Evolutionary conservation across 2,113 vertebrate genomes (phyloP).

Genomic region (Silurus meridionalis): DNA sequence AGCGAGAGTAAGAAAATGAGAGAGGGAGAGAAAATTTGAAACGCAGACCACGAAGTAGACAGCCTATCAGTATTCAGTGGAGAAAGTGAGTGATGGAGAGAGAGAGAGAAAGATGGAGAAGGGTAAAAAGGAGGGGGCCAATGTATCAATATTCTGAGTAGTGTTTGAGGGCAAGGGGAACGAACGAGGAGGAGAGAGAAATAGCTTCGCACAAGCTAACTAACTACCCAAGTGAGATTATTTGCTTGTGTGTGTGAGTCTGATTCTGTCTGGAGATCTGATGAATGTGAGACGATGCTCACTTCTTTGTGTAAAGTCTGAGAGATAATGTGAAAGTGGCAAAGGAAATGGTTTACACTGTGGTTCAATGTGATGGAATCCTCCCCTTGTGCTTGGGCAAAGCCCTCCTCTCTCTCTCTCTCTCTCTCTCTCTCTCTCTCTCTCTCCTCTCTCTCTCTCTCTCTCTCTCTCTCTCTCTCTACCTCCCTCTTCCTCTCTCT

Average conservation of each 20-base stretch:
- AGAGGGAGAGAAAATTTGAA: slow-evolving; percentile 72
- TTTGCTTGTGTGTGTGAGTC: slow-evolving; percentile 64
- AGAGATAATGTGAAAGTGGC: slow-evolving; percentile 31
- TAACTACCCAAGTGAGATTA: slow-evolving; percentile 67
- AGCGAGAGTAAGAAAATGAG: slow-evolving; percentile 24
- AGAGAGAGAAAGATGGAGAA: slow-evolving; percentile 56
- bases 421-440: slow-evolving; percentile 48
- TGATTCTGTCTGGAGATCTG: slow-evolving; percentile 35
- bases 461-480: slow-evolving; percentile 52
- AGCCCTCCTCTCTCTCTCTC: slow-evolving; percentile 36
- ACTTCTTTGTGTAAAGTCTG: slow-evolving; percentile 35
- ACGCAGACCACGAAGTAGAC: slow-evolving; percentile 80
- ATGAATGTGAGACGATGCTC: slow-evolving; percentile 37
- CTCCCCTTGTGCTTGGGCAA: slow-evolving; percentile 62
- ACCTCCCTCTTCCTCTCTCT: slow-evolving; percentile 44
- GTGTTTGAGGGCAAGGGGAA: slow-evolving; percentile 82
- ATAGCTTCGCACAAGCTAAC: slow-evolving; percentile 66
- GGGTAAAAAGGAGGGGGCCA: slow-evolving; percentile 68
- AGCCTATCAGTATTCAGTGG: slow-evolving; percentile 82
- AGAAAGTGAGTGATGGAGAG: slow-evolving; percentile 81
- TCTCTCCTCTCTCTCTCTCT: slow-evolving; percentile 20
- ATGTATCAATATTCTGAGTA: slow-evolving; percentile 86
- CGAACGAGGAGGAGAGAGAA: slow-evolving; percentile 70
- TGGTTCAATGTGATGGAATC: slow-evolving; percentile 76
- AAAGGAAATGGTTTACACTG: slow-evolving; percentile 57